A percentile compares a stretch with the other conserved stretches of the same genome.
Conservation (phyloP, 2,113 vertebrate species). For the Lamprologus tigripictilis region DNA sequence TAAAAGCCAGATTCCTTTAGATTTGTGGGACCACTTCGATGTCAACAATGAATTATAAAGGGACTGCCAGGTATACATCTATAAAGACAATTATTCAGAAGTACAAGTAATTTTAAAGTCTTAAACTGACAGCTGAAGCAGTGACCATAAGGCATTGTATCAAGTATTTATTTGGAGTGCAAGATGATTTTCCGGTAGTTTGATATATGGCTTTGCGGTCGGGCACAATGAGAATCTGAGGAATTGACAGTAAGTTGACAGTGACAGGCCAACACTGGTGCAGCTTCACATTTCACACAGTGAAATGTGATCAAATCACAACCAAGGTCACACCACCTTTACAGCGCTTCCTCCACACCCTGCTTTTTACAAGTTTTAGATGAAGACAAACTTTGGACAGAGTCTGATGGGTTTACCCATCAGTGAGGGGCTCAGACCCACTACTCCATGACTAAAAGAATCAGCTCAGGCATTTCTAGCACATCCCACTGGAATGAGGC, state of each 20-base stretch:
- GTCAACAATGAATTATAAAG: neutral
- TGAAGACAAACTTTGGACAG: neutral
- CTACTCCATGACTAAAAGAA: neutral
- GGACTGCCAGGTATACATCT: neutral
- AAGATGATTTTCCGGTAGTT: accelerated
- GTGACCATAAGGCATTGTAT: neutral
- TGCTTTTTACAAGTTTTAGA: neutral
- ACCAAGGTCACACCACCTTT: accelerated
- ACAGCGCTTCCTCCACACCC: neutral
- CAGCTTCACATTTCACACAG: neutral
- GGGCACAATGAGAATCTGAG: neutral
- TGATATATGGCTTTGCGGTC: neutral
- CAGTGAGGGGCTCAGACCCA: neutral
- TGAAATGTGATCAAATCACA: neutral
- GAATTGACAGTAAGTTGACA: accelerated
- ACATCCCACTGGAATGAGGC: neutral
- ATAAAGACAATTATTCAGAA: neutral
- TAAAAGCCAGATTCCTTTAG: neutral
- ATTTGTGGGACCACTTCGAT: neutral
- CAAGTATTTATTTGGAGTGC: neutral
- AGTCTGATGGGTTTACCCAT: accelerated
- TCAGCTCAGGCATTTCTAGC: neutral
- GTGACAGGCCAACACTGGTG: accelerated
- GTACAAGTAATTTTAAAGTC: neutral
- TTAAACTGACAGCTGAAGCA: neutral